phyloP scores from a whole-genome alignment of 2,888 invertebrate species.

The Pollenia angustigena region DNA sequence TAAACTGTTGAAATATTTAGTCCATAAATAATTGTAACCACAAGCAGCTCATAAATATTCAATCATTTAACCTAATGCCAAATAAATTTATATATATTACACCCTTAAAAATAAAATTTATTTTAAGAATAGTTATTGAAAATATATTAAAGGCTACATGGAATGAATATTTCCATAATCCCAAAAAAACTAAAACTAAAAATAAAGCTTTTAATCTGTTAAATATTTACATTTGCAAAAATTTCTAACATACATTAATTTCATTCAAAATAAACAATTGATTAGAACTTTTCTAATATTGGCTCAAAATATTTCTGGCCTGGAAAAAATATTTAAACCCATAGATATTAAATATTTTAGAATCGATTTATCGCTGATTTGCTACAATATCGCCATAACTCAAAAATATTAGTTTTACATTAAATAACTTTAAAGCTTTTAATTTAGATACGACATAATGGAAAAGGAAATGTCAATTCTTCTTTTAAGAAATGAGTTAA shows the following conservation, averaged over 20 bases:
- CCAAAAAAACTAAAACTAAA: not conserved
- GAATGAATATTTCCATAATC: not conserved
- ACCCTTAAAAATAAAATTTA: not conserved
- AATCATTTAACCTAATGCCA: constrained; percentile 7
- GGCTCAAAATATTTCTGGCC: not conserved
- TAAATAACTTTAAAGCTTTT: too few relatives aligned
- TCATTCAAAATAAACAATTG: constrained; percentile 65
- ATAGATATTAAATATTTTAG: not conserved
- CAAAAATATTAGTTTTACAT: too few relatives aligned
- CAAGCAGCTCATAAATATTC: constrained; percentile 13
- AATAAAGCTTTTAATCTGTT: constrained; percentile 43
- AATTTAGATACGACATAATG: too few relatives aligned
- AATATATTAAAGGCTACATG: not conserved
- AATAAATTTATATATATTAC: constrained; percentile 7
- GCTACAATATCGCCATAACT: too few relatives aligned
- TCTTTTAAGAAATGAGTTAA: too few relatives aligned
- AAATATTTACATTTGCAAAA: constrained; percentile 61
- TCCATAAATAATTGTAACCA: not conserved
- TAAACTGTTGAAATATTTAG: not conserved
- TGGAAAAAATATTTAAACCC: not conserved
- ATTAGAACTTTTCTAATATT: constrained; percentile 42
- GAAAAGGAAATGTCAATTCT: too few relatives aligned
- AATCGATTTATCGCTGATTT: too few relatives aligned
- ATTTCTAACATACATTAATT: constrained; percentile 53
- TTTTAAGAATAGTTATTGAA: not conserved